These are phyloP conservation scores for Catharus bicknelli DNA, from an alignment of 2,113 vertebrate genomes.

Conservation along the genomic window DNA sequence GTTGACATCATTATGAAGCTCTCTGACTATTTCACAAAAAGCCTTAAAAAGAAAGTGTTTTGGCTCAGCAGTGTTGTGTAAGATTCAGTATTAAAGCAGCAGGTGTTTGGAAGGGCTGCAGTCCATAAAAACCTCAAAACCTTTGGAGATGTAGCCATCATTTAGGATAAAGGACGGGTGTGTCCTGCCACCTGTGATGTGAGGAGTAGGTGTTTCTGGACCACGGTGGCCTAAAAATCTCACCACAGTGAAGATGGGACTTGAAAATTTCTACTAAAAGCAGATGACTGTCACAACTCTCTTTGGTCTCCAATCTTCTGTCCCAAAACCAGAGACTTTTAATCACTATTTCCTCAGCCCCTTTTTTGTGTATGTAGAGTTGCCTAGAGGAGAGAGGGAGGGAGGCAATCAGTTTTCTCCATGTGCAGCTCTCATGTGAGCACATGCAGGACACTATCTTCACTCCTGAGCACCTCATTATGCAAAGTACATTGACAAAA, in stretches of 20 bases:
- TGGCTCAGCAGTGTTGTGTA: not conserved
- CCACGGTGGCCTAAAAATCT: not conserved
- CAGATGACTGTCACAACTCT: not conserved
- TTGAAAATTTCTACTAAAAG: not conserved
- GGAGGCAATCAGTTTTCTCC: not conserved
- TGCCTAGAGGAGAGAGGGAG: not conserved
- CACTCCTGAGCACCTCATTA: slow-evolving; percentile 3
- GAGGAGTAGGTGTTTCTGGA: not conserved
- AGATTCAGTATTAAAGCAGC: not conserved
- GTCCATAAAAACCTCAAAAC: not conserved
- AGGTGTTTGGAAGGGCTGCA: not conserved
- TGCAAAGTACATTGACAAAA: slow-evolving; percentile 50
- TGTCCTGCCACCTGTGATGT: not conserved
- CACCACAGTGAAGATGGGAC: not conserved
- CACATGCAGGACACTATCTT: not conserved
- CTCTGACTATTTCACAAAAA: not conserved
- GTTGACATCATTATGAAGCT: not conserved
- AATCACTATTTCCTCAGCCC: not conserved
- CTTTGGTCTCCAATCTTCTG: not conserved
- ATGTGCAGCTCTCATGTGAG: not conserved
- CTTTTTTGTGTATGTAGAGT: not conserved
- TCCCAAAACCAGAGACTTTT: not conserved
- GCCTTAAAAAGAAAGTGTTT: not conserved
- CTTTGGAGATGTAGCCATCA: not conserved
- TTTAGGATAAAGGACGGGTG: not conserved